Evolutionary conservation across 2,797 vertebrate genomes (phyloP).

Genomic region (Sparus aurata): DNA sequence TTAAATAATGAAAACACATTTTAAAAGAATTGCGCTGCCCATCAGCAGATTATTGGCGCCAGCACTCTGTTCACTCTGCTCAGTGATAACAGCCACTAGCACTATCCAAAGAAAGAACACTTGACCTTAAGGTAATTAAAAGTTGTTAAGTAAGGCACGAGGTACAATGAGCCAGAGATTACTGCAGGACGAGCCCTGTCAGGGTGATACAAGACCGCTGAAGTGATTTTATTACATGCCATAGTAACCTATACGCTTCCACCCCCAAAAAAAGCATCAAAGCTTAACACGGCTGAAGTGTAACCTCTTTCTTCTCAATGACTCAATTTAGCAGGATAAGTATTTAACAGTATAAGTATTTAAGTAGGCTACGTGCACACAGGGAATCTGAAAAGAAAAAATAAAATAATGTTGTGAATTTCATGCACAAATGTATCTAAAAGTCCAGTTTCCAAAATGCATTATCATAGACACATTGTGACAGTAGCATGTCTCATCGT

Average conservation of each 20-base stretch:
- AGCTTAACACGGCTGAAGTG: neutral
- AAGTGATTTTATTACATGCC: constrained; percentile 1
- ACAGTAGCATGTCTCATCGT: no score
- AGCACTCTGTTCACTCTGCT: neutral
- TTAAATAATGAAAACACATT: neutral
- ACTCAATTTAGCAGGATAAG: neutral
- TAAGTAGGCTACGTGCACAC: neutral
- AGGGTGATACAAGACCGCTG: constrained; percentile 9
- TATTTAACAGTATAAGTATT: neutral
- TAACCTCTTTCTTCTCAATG: neutral
- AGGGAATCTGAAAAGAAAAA: no score
- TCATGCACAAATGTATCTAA: no score
- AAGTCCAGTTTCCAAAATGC: no score
- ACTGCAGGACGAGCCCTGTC: constrained; percentile 21
- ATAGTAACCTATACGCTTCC: neutral
- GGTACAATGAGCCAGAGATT: constrained; percentile 12
- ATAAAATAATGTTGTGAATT: neutral
- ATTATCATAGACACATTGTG: no score
- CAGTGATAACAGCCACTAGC: constrained; percentile 5
- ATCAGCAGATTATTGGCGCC: neutral
- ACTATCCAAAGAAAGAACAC: constrained; percentile 14
- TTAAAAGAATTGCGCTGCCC: no score
- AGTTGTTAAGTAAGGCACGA: constrained; percentile 26
- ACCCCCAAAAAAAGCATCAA: neutral
- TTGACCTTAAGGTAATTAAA: constrained; percentile 36